Evolutionary conservation across 2,797 vertebrate species (phyloP), one percentile per base, ranked within the genome.

Genomic region (Melanotaenia boesemani): DNA sequence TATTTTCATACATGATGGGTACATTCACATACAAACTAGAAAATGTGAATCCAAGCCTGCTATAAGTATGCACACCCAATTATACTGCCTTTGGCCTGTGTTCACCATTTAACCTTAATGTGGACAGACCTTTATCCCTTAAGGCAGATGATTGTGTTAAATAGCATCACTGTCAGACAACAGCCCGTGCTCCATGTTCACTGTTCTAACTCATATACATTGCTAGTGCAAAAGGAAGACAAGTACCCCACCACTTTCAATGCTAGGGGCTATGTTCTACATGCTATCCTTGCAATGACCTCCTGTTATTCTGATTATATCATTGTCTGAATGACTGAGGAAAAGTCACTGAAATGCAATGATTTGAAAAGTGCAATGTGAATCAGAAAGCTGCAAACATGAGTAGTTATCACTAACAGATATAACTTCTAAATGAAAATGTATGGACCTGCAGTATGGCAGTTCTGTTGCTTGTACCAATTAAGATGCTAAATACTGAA

Each of bases 121-220:
- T 22, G 52, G 68, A 77, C 74, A 46, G 88, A 89, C 85, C 80
- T 83, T 77, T 63, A 58, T 60, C 41, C 84, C 77, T 0, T 63
- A 67, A 72, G 88, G 67, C 54, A 70, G 72, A 77, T 41, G 76
- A 74, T 34, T 54, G 81, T 84, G 86, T 82, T 87, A 71, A 86
- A 86, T 52, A 86, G 79, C 82, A 85, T 89, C 86, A 87, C 76
- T 74, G 80, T 87, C 83, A 87, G 79, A 73, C 39, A 16, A 59
- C 75, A 74, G 75, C 11, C 30, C 37, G 66, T 0, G n/a, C 58
- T 72, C 32, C 30, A 28, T 63, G 9, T 62, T 74, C 60, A 57
- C 73, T 13, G n/a, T 12, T 37, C 30, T 41, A 1, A 37, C 61
- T 28, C 60, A 24, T 37, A 11, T 16, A 64, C 73, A 8, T n/a